Conservation (phyloP, 2,113 vertebrate species). For the Hippoglossus stenolepis region DNA sequence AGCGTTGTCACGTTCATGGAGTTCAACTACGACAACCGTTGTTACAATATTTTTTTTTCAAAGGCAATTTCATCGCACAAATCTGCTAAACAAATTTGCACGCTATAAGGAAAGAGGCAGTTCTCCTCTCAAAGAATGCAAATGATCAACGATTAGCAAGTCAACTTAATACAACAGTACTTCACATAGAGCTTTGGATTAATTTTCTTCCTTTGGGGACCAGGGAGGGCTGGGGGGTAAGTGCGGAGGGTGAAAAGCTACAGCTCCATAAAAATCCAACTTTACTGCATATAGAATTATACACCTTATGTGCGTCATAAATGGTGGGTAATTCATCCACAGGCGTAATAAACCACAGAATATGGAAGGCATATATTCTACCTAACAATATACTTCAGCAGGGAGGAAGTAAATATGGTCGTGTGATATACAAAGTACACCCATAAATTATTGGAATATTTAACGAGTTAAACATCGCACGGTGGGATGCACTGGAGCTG, state of each 20-base stretch:
- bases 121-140: conserved; percentile 21
- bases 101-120: conserved; percentile 9
- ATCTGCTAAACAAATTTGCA: conserved; percentile 11
- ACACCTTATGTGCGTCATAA: conserved; percentile 83
- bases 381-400: conserved; percentile 76
- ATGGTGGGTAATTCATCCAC: conserved; percentile 76
- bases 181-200: conserved; percentile 41
- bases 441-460: conserved; percentile 78
- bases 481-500: conserved; percentile 41
- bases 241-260: conserved; percentile 57
- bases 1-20: background rate
- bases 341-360: conserved; percentile 79
- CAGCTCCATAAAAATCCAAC: conserved; percentile 74
- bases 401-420: conserved; percentile 77
- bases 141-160: conserved; percentile 48
- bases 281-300: conserved; percentile 81
- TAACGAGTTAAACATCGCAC: conserved; percentile 73
- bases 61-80: conserved; percentile 2
- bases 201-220: conserved; percentile 43
- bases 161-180: conserved; percentile 41
- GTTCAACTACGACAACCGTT: background rate
- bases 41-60: background rate
- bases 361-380: conserved; percentile 77
- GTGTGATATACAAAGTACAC: conserved; percentile 81
- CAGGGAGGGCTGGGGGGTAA: background rate